Evolutionary conservation across 2,888 invertebrate species (phyloP), one percentile per base, ranked within the genome.

Genomic region (Epirrita christyi): DNA sequence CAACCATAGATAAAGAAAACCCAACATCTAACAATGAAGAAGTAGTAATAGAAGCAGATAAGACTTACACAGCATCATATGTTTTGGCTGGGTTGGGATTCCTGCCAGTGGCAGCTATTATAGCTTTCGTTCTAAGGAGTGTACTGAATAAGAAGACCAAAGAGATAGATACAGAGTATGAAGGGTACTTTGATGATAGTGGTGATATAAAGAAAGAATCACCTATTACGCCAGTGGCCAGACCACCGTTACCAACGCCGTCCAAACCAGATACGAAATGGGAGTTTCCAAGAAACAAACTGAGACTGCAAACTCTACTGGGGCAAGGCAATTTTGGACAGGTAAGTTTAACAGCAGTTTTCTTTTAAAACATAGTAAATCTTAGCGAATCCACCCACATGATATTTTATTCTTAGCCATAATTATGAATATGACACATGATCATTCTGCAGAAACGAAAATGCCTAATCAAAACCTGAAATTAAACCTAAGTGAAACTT

Each of bases 321-420:
- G 97, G 97, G 6, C 96, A 97, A 85, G 97, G 97, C 34, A 96
- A 97, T 83, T 97, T 97, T 80, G 97, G 97, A 21, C 96, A 95
- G 93, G 95, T 95, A 73, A 70, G 69, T 44, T 9, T 5, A 8
- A 2, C 15, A 41, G 15, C 10, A 21, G 21, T 21, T 21, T 21
- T 21, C 21, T 21, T 21, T 21, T 21, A 21, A 21, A 21, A 21
- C 4, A 3, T 21, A 21, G 21, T 21, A 21, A 21, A 21, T 2
- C 21, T 21, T 21, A 21, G 21, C 21, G 21, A 21, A 21, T 21
- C 21, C 21, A 21, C 21, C 4, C 21, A 3, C 4, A 21, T 21
- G 21, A 21, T 21, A 21, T 21, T 21, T 21, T 21, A 2, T 21
- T 21, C 4, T 21, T 21, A 21, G 21, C 21, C 4, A 21, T 21